Percentiles rank a stretch among this genome's conserved stretches.
These are phyloP conservation scores for Mugil cephalus DNA, from an alignment of 2,113 vertebrate genomes.

Conservation along the genomic window DNA sequence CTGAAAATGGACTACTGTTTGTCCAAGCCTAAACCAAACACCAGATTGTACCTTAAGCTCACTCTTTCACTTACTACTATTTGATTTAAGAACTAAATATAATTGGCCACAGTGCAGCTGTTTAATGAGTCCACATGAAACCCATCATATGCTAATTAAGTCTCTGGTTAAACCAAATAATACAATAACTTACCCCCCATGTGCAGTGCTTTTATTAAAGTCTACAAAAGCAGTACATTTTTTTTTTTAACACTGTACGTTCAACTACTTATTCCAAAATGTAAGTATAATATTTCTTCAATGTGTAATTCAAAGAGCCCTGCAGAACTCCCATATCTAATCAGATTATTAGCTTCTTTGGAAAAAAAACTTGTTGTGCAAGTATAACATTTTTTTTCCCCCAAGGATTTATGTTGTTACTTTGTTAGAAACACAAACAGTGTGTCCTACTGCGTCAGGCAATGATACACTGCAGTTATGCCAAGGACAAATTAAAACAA, in stretches of 20 bases:
- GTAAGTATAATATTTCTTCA: too few species aligned
- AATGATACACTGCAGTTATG: not conserved
- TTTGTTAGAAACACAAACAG: not conserved
- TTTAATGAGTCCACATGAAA: too few species aligned
- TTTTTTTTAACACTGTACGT: too few species aligned
- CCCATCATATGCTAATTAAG: not conserved
- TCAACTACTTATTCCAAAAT: too few species aligned
- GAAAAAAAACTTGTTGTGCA: not conserved
- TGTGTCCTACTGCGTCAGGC: not conserved
- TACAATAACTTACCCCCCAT: too few species aligned
- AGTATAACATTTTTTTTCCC: not conserved
- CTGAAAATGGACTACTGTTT: conserved; percentile 28
- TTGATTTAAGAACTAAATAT: conserved; percentile 9
- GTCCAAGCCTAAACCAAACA: conserved; percentile 32
- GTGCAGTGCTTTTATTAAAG: too few species aligned
- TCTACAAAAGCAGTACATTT: too few species aligned
- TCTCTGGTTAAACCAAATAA: not conserved
- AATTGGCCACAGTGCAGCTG: not conserved
- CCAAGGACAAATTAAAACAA: not conserved
- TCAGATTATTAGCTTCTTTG: not conserved
- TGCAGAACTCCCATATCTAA: not conserved
- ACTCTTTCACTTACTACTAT: not conserved
- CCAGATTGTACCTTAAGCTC: not conserved
- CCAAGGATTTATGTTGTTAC: not conserved
- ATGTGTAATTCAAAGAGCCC: too few species aligned